A percentile compares a stretch with the other conserved stretches of the same genome.
These are phyloP conservation scores for Palythoa grandis DNA, from an alignment of 92 coral and sea anemone species.

Conservation along the genomic window DNA sequence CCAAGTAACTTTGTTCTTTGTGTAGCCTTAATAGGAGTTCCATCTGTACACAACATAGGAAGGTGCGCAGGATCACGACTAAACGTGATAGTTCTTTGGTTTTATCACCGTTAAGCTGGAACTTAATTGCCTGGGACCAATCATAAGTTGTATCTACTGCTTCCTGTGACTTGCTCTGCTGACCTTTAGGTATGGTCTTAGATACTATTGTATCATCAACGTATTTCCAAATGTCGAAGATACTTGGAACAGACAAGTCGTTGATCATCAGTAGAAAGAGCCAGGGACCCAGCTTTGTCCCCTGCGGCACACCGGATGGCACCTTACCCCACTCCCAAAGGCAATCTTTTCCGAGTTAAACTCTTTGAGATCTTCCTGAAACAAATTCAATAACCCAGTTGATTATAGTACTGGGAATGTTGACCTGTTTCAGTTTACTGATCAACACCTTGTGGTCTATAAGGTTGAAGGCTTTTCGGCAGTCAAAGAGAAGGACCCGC, in stretches of 20 bases:
- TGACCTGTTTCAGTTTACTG: not conserved
- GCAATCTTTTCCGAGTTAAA: slow-evolving; percentile 22
- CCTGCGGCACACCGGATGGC: too few species aligned
- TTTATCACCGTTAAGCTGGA: not conserved
- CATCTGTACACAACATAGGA: not conserved
- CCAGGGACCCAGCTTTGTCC: slow-evolving; percentile 31
- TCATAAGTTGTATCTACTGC: not conserved
- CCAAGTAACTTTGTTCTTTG: too few species aligned
- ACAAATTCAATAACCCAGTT: not conserved
- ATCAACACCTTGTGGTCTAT: not conserved
- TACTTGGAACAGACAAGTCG: slow-evolving; percentile 23
- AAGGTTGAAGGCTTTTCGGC: not conserved
- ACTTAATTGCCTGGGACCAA: slow-evolving; percentile 9
- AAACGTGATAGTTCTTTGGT: not conserved
- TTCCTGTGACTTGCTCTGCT: not conserved
- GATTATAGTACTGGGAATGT: not conserved
- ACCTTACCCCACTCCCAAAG: slow-evolving; percentile 33
- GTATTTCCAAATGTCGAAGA: slow-evolving; percentile 44
- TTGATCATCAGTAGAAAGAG: slow-evolving; percentile 15
- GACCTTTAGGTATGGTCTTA: slow-evolving; percentile 1
- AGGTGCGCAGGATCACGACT: not conserved
- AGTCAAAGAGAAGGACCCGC: not conserved
- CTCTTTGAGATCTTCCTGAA: slow-evolving; percentile 5
- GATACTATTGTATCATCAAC: slow-evolving; percentile 43
- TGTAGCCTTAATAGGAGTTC: too few species aligned